A percentile compares a stretch with the other conserved stretches of the same genome.
phyloP scores from a whole-genome alignment of 2,113 vertebrate genomes.

The Callocephalon fimbriatum region DNA sequence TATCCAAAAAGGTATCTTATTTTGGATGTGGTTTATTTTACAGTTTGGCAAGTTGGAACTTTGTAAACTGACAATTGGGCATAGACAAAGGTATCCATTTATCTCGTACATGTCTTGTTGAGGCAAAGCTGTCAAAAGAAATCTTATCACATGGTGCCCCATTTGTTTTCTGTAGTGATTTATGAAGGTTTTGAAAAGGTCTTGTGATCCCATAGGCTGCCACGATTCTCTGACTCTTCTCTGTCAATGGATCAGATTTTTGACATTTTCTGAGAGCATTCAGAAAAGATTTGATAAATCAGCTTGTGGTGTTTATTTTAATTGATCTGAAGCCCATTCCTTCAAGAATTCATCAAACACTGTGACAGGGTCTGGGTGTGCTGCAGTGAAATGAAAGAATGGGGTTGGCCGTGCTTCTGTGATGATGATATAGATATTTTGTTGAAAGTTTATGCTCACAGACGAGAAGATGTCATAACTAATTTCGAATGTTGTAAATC shows the following conservation, averaged over 20 bases:
- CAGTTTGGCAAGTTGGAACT: slow-evolving; percentile 83
- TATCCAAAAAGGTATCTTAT: slow-evolving; percentile 73
- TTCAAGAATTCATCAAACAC: slow-evolving; percentile 84
- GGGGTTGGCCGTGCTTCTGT: slow-evolving; percentile 72
- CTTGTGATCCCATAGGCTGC: slow-evolving; percentile 90
- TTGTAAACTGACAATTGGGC: slow-evolving; percentile 85
- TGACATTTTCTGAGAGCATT: slow-evolving; percentile 86
- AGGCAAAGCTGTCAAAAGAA: slow-evolving; percentile 87
- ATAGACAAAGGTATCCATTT: slow-evolving; percentile 82
- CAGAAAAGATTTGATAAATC: slow-evolving; percentile 89
- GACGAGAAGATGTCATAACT: slow-evolving; percentile 81
- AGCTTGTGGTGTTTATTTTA: slow-evolving; percentile 87
- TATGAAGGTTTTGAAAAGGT: slow-evolving; percentile 93
- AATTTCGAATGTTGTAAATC: slow-evolving; percentile 84
- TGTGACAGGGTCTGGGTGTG: slow-evolving; percentile 78
- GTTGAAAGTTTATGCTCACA: slow-evolving; percentile 80
- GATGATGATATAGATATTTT: slow-evolving; percentile 82
- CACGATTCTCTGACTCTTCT: slow-evolving; percentile 86
- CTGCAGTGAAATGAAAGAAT: slow-evolving; percentile 71
- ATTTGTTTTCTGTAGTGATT: slow-evolving; percentile 91
- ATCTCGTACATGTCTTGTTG: slow-evolving; percentile 84
- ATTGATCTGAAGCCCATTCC: slow-evolving; percentile 86
- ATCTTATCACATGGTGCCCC: slow-evolving; percentile 87
- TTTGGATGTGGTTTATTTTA: slow-evolving; percentile 80
- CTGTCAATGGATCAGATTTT: slow-evolving; percentile 88